Evolutionary conservation across 2,113 vertebrate species (phyloP), one percentile per base, ranked within the genome.

Genomic region (Anhinga rufa): DNA sequence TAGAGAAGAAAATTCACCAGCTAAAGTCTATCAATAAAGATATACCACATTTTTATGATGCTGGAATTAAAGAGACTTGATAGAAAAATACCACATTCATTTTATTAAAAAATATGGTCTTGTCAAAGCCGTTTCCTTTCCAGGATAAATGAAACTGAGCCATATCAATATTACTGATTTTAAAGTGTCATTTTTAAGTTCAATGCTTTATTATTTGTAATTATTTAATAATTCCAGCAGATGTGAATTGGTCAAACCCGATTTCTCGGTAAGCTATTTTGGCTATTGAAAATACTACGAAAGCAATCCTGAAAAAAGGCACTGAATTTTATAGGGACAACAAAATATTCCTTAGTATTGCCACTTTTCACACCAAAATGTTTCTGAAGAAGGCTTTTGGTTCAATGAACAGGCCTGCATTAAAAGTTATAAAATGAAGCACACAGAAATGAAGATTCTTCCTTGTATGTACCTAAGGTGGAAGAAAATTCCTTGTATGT

Each of bases 1-100:
- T 69, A 88, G 93, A 96, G 84, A 61, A 91, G 68, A 94, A 42
- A 95, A 93, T 94, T 88, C 82, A 95, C 70, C 55, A 91, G 78
- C 75, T 90, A 80, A 92, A 95, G 62, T 94, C 95, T 95, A 89
- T 97, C 96, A 95, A 91, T 97, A 97, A 95, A 95, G 89, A 97
- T 80, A 95, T 74, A 96, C 94, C 91, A 92, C 66, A 80, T 86
- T 95, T 95, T 97, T 95, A 96, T 86, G 91, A 94, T 83, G 77
- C 68, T 87, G 87, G 76, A 95, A 96, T 95, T 96, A 96, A 78
- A 92, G 75, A 91, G 84, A 90, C n/a, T 60, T 95, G 86, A 92
- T 94, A 95, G 91, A 94, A 96, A 93, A 97, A 95, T 44, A 92
- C 64, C 68, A 60, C 48, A 71, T 75, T 95, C 19, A 6, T 95